Base-by-base conservation (phyloP, 2,113 vertebrate genomes). In the Thamnophis sirtalis region DNA sequence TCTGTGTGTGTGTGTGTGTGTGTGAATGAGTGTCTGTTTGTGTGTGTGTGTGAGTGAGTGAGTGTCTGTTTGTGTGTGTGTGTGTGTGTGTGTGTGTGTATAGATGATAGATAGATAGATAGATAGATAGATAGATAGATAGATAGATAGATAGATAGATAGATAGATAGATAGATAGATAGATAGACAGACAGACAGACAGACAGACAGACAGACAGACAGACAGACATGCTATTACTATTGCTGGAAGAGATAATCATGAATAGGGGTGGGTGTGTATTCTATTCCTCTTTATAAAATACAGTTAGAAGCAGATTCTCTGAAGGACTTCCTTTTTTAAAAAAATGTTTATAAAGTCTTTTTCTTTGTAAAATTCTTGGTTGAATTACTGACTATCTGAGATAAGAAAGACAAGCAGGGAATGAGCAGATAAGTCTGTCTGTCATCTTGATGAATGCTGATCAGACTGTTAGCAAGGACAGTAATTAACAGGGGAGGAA, bases 401-500 rank as follows among this genome's bases (percentile, higher is more conserved):
- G n/a, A 53, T 51, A n/a, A 50, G 49, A 80, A 80, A 80, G 73
- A 43, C 33, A 43, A 80, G 73, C 73, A 80, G 22, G 68, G 55
- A 24, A 53, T 88, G n/a, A 55, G 33, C n/a, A 33, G 80, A 89
- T 89, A 63, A 43, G 8, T 80, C 73, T 89, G 91, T n/a, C 73
- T 68, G 48, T 92, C 49, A 86, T 89, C 96, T 96, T 96, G 96
- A 95, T 96, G 97, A 97, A 97, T 98, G 97, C 97, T 98, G 97
- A 98, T 98, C 98, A 97, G 97, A 96, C 96, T 97, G 97, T 97
- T 98, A 97, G 97, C 33, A 90, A 97, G 97, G 97, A 96, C 97
- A 97, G 97, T 97, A 97, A 98, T 97, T 98, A 97, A 97, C 96
- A 97, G 95, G 96, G 96, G 97, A 97, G 96, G 96, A 96, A 97